A percentile compares a stretch with the other conserved stretches of the same genome.
Evolutionary conservation across 2,888 invertebrate genomes (phyloP).

Genomic region (Nycteola revayana): DNA sequence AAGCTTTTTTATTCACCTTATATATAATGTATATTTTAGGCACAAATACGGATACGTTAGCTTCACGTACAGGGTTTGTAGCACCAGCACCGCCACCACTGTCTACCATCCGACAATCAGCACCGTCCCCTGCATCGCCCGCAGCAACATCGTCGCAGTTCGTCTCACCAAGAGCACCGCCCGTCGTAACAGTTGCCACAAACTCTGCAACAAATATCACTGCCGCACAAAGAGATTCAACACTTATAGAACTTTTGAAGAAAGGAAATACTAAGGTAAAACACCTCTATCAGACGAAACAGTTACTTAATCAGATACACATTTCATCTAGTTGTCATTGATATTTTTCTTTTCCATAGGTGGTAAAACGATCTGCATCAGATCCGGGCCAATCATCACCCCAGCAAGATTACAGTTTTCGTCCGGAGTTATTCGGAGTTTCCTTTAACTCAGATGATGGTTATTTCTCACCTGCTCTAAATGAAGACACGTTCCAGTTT

Average conservation of each 20-base stretch:
- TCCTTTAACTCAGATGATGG: slow-evolving; percentile 85
- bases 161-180: slow-evolving; percentile 70
- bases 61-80: slow-evolving; percentile 62
- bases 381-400: slow-evolving; percentile 85
- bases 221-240: slow-evolving; percentile 85
- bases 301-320: neutral
- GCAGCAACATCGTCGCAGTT: slow-evolving; percentile 75
- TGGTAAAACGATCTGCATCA: slow-evolving; percentile 88
- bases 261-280: slow-evolving; percentile 82
- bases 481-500: slow-evolving; percentile 89
- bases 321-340: neutral
- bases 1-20: neutral
- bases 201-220: slow-evolving; percentile 48
- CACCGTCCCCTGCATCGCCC: slow-evolving; percentile 63
- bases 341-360: slow-evolving; percentile 43
- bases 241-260: slow-evolving; percentile 89
- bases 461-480: slow-evolving; percentile 84
- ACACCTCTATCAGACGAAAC: neutral
- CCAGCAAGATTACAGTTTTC: slow-evolving; percentile 82
- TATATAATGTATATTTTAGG: slow-evolving; percentile 37
- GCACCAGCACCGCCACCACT: slow-evolving; percentile 73
- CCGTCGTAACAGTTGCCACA: slow-evolving; percentile 59
- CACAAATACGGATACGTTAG: slow-evolving; percentile 45
- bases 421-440: slow-evolving; percentile 84
- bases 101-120: slow-evolving; percentile 58